Percentiles rank a stretch among this genome's conserved stretches.
Evolutionary conservation across 2,888 invertebrate species (phyloP).

Genomic region (Orchestes rusci): DNA sequence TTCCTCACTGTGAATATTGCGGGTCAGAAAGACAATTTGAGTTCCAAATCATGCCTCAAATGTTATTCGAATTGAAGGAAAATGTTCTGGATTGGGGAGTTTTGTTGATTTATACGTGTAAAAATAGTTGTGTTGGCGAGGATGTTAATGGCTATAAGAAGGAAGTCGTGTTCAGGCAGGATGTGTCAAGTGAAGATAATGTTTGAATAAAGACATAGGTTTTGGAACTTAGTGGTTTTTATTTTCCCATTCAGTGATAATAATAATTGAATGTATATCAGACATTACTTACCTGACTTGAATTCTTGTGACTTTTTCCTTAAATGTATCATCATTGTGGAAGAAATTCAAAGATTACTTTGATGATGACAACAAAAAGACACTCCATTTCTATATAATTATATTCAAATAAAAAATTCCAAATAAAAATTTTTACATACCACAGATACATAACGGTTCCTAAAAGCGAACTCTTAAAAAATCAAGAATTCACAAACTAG

Average conservation of each 20-base stretch:
- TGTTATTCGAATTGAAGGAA: conserved; percentile 39
- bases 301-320: too few species aligned
- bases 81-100: conserved; percentile 80
- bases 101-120: conserved; percentile 79
- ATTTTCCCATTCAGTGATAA: too few species aligned
- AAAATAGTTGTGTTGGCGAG: conserved; percentile 56
- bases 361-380: too few species aligned
- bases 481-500: conserved; percentile 35
- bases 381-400: conserved; percentile 34
- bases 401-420: conserved; percentile 38
- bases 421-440: conserved; percentile 28
- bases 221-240: too few species aligned
- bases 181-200: conserved; percentile 46
- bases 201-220: too few species aligned
- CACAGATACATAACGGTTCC: conserved; percentile 36
- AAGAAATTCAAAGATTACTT: too few species aligned
- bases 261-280: too few species aligned
- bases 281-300: too few species aligned
- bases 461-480: conserved; percentile 35
- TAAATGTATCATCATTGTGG: too few species aligned
- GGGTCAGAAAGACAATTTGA: conserved; percentile 75
- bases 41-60: conserved; percentile 59
- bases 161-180: conserved; percentile 83
- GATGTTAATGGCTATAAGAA: conserved; percentile 54
- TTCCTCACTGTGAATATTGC: conserved; percentile 73